A percentile compares a stretch with the other conserved stretches of the same genome.
These are phyloP conservation scores for Pyralis farinalis DNA, from an alignment of 2,888 invertebrate genomes.

Conservation along the genomic window DNA sequence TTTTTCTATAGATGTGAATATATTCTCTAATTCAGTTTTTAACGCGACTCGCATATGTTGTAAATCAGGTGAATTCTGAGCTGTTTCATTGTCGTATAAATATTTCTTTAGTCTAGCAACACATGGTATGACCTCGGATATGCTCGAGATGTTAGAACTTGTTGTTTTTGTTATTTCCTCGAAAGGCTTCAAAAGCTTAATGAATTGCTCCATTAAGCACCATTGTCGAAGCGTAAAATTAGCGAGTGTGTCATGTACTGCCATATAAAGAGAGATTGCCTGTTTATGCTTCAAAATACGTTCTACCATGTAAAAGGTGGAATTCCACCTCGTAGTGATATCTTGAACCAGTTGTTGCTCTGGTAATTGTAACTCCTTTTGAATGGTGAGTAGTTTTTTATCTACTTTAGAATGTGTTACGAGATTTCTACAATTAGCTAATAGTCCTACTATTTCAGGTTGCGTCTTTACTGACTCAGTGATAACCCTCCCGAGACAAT, in stretches of 20 bases:
- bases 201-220: constrained; percentile 22
- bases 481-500: constrained; percentile 25
- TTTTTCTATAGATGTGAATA: constrained; percentile 20
- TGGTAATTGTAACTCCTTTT: constrained; percentile 28
- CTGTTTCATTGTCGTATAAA: constrained; percentile 14
- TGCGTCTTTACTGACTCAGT: constrained; percentile 27
- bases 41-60: constrained; percentile 14
- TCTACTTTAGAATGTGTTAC: constrained; percentile 28
- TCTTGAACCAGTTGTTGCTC: constrained; percentile 28
- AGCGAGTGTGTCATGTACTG: constrained; percentile 15
- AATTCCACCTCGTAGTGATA: constrained; percentile 15
- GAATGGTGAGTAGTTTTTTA: constrained; percentile 22
- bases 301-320: constrained; percentile 23
- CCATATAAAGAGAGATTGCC: constrained; percentile 23
- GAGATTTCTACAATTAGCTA: constrained; percentile 26
- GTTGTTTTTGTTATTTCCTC: constrained; percentile 25
- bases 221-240: constrained; percentile 21
- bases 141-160: constrained; percentile 22
- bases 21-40: constrained; percentile 20
- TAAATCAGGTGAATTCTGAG: constrained; percentile 12
- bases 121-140: constrained; percentile 23
- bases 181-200: constrained; percentile 23
- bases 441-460: constrained; percentile 22
- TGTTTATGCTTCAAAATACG: constrained; percentile 24
- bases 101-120: constrained; percentile 16